Conservation (phyloP, 2,113 vertebrate species). For the Anser cygnoides region DNA sequence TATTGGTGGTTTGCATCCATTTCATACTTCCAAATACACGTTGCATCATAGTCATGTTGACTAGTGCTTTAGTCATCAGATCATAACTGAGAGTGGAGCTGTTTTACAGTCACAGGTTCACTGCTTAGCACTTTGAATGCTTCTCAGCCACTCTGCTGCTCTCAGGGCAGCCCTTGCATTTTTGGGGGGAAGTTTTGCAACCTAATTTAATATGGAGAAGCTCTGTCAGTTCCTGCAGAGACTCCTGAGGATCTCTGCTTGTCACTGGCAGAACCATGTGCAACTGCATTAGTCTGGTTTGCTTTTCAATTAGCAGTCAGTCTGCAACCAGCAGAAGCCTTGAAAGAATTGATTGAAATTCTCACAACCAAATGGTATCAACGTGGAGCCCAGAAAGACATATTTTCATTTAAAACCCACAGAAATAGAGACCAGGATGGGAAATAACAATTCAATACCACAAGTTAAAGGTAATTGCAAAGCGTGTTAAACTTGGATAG, state of each 20-base stretch:
- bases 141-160: neutral
- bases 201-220: neutral
- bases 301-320: conserved; percentile 5
- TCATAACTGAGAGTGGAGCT: neutral
- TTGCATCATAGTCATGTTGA: neutral
- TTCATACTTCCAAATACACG: neutral
- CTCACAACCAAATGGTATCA: neutral
- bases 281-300: neutral
- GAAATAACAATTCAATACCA: neutral
- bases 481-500: neutral
- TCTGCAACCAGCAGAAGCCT: neutral
- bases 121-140: neutral
- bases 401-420: neutral
- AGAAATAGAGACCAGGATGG: neutral
- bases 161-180: neutral
- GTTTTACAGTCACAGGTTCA: neutral
- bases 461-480: neutral
- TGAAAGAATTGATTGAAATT: neutral
- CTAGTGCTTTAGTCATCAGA: neutral
- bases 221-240: neutral
- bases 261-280: neutral
- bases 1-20: neutral
- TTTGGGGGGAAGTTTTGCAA: neutral
- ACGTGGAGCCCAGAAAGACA: neutral
- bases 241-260: neutral